phyloP scores from a whole-genome alignment of 1,140 invertebrate genomes.

The Eumeta japonica region DNA sequence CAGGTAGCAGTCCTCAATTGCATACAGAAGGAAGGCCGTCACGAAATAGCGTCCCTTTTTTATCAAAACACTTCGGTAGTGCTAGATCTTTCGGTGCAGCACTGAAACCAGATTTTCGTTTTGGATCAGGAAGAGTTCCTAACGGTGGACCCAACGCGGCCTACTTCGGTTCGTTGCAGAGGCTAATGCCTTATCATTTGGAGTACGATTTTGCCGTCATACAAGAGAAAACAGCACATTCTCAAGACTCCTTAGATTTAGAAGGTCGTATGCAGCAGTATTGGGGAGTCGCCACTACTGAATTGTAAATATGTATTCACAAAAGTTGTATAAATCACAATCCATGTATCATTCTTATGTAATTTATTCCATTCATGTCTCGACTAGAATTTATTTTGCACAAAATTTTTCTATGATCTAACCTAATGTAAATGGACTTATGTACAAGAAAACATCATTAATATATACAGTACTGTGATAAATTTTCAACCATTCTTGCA shows the following conservation, averaged over 20 bases:
- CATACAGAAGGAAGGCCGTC: conserved; percentile 45
- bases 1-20: conserved; percentile 61
- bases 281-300: conserved; percentile 83
- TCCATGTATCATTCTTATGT: conserved; percentile 37
- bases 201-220: conserved; percentile 82
- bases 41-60: conserved; percentile 58
- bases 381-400: conserved; percentile 54
- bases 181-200: conserved; percentile 80
- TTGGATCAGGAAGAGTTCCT: conserved; percentile 45
- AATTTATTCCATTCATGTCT: conserved; percentile 46
- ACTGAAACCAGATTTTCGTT: conserved; percentile 48
- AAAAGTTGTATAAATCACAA: conserved; percentile 44
- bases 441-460: conserved; percentile 20
- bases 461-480: conserved; percentile 40
- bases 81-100: conserved; percentile 62
- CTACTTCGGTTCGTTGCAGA: conserved; percentile 80
- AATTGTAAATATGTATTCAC: conserved; percentile 57
- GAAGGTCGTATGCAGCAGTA: conserved; percentile 82
- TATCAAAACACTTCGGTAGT: conserved; percentile 77
- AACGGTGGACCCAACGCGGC: conserved; percentile 78
- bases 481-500: no score
- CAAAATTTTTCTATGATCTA: conserved; percentile 38
- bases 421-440: conserved; percentile 24
- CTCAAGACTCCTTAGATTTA: conserved; percentile 71
- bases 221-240: conserved; percentile 66